Conservation (phyloP, 2,888 invertebrate species). For the Pachymerium ferrugineum region DNA sequence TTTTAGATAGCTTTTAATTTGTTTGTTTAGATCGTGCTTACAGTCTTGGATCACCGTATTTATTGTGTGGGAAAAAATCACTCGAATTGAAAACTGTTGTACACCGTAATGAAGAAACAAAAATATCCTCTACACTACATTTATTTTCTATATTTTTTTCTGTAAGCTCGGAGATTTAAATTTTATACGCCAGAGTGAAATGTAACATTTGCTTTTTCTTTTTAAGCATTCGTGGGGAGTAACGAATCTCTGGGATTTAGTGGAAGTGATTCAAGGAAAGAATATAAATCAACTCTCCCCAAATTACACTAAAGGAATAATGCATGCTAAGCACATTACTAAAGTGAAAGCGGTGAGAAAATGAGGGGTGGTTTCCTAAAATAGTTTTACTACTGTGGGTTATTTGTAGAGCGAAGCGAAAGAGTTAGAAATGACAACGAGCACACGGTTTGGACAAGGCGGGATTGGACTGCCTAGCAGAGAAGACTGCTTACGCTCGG, state of each 20-base stretch:
- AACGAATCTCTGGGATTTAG: slow-evolving; percentile 48
- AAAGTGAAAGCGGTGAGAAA: slow-evolving; percentile 45
- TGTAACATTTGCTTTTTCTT: slow-evolving; percentile 16
- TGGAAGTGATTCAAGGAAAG: slow-evolving; percentile 43
- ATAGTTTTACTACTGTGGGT: neutral
- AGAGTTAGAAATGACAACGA: slow-evolving; percentile 46
- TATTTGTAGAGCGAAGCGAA: slow-evolving; percentile 46
- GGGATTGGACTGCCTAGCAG: slow-evolving; percentile 40
- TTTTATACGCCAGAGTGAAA: neutral
- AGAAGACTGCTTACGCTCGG: slow-evolving; percentile 44
- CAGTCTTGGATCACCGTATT: slow-evolving; percentile 37
- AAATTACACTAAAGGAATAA: slow-evolving; percentile 46
- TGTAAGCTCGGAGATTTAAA: neutral
- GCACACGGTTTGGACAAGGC: slow-evolving; percentile 43
- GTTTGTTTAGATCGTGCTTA: slow-evolving; percentile 26
- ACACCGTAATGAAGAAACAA: slow-evolving; percentile 15
- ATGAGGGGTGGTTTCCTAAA: neutral
- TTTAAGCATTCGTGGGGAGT: slow-evolving; percentile 45
- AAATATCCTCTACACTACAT: neutral
- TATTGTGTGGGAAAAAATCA: slow-evolving; percentile 43
- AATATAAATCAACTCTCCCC: slow-evolving; percentile 44
- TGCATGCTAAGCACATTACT: slow-evolving; percentile 47
- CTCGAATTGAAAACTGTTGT: slow-evolving; percentile 39
- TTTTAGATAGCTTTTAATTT: neutral
- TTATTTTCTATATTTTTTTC: slow-evolving; percentile 10